phyloP scores from a whole-genome alignment of 2,797 vertebrate genomes.

The Spinus pinus region DNA sequence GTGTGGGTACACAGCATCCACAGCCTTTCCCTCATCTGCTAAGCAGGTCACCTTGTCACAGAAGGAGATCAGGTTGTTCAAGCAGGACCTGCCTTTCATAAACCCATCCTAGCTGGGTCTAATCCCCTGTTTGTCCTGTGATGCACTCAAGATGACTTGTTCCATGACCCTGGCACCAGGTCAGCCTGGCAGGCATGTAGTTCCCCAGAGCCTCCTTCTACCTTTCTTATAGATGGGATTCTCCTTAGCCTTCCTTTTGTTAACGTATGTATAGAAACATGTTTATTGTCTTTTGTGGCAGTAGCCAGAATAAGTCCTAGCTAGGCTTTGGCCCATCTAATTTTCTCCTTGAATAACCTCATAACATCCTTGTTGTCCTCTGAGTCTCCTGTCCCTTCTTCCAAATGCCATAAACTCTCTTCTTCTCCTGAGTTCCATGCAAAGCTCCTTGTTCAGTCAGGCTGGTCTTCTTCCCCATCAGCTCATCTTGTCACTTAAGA shows the following conservation, averaged over 20 bases:
- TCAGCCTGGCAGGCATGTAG: background rate
- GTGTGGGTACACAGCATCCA: accelerated
- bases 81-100: background rate
- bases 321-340: background rate
- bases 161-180: background rate
- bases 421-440: background rate
- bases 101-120: background rate
- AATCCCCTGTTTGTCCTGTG: background rate
- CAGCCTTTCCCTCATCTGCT: background rate
- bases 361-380: background rate
- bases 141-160: background rate
- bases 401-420: background rate
- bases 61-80: background rate
- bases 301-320: background rate
- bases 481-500: background rate
- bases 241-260: background rate
- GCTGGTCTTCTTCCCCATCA: accelerated
- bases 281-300: background rate
- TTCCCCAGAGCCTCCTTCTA: background rate
- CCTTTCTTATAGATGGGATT: background rate
- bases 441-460: background rate
- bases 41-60: background rate
- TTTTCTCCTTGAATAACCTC: background rate
- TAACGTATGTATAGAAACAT: background rate
- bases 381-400: background rate